Base-by-base conservation (phyloP, 2,113 vertebrate species). In the Elanoides forficatus region DNA sequence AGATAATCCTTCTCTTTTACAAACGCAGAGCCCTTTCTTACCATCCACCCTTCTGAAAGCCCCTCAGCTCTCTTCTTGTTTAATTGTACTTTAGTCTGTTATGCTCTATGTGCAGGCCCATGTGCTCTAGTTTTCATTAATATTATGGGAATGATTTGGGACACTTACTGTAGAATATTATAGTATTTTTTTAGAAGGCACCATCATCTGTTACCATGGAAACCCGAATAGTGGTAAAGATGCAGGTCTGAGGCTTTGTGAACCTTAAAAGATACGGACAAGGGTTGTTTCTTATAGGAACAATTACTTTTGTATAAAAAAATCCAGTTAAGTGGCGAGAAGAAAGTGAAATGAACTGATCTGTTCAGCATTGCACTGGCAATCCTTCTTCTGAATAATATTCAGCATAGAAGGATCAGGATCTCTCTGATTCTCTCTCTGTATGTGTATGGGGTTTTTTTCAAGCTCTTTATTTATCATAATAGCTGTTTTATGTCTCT, bases 201-300 rank as follows among this genome's bases (percentile, higher is more conserved):
- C 95, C 88, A 81, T 73, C 86, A 88, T 88, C 76, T 93, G 98
- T 98, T 98, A 91, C 98, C 96, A 97, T 97, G 97, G 98, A 97
- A 98, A 98, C 98, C 70, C 6, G n/a, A 92, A 92, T 65, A 83
- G 83, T 90, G 94, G 95, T 94, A 70, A 79, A 92, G 84, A 93
- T 95, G 93, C 92, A 91, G 96, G 95, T 95, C 93, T 93, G 91
- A 75, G 81, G 78, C 71, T 98, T 96, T 97, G 85, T 94, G 88
- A 97, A 96, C 97, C 96, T 92, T 22, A 9, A 93, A 96, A 84
- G 76, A 50, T 81, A 65, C 0, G 82, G 68, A 47, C 55, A 25
- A 38, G 83, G 88, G 78, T 50, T 55, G 65, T 88, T 96, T 74
- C 82, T 93, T 91, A 80, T 13, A 70, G 93, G 70, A 94, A 59